phyloP scores from a whole-genome alignment of 2,113 vertebrate genomes.

The Spermophilus dauricus region DNA sequence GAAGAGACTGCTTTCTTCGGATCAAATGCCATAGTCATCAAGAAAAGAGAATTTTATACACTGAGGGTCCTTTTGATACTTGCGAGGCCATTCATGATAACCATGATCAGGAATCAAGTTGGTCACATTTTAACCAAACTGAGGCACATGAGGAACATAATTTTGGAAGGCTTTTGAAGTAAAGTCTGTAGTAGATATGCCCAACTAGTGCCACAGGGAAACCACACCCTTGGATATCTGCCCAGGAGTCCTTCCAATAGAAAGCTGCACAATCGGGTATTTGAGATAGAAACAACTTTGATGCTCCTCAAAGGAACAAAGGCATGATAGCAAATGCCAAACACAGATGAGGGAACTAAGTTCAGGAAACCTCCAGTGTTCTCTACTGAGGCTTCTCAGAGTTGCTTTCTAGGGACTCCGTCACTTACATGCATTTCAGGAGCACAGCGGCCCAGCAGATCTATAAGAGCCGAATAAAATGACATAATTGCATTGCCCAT shows the following conservation, averaged over 20 bases:
- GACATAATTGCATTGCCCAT: conserved; percentile 99
- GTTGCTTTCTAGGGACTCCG: neutral
- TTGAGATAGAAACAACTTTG: neutral
- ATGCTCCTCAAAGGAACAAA: neutral
- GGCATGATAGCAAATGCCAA: neutral
- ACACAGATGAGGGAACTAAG: neutral
- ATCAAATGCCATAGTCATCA: neutral
- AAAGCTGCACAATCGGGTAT: neutral
- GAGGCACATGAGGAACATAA: neutral
- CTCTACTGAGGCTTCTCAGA: neutral
- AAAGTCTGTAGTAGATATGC: neutral
- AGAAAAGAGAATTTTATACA: neutral
- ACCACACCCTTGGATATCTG: neutral
- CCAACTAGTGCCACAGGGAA: neutral
- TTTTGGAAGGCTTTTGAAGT: neutral
- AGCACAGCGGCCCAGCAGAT: conserved; percentile 97
- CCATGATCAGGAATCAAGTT: neutral
- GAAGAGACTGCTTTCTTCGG: neutral
- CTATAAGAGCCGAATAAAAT: conserved; percentile 99
- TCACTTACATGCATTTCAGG: conserved; percentile 97
- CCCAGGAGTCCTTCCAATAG: neutral
- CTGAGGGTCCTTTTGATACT: neutral
- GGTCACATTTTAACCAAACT: conserved; percentile 16
- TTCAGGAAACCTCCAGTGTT: neutral
- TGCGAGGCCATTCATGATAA: neutral